phyloP scores from a whole-genome alignment of 1,140 invertebrate species.

The Zaprionus ghesquierei region DNA sequence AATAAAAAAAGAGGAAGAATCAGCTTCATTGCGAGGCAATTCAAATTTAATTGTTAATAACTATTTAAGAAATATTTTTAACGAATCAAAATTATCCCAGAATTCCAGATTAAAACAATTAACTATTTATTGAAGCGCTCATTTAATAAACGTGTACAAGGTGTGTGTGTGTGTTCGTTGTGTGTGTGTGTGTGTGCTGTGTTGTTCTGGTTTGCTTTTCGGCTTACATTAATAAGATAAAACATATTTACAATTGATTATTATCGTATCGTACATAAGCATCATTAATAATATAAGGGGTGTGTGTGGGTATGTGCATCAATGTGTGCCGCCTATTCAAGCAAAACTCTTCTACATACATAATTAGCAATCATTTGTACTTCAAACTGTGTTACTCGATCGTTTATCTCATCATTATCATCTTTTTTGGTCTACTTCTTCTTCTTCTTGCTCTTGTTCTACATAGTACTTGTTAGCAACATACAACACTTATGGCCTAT shows the following conservation, averaged over 20 bases:
- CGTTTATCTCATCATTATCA: not conserved
- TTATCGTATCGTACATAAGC: slow-evolving; percentile 60
- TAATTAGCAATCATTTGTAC: slow-evolving; percentile 72
- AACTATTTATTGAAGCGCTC: slow-evolving; percentile 50
- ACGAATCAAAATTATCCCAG: too few species aligned
- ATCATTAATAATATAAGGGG: slow-evolving; percentile 41
- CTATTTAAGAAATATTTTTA: too few species aligned
- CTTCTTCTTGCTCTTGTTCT: too few species aligned
- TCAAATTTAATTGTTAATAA: slow-evolving; percentile 1
- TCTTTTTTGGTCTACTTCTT: not conserved
- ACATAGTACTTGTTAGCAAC: slow-evolving; percentile 44
- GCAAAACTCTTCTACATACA: slow-evolving; percentile 56
- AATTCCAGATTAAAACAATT: not conserved
- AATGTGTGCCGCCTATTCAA: slow-evolving; percentile 52
- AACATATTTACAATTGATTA: slow-evolving; percentile 77
- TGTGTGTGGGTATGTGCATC: slow-evolving; percentile 32
- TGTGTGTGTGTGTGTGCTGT: slow-evolving; percentile 29
- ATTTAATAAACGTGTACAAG: slow-evolving; percentile 36
- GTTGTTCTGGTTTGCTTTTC: slow-evolving; percentile 40
- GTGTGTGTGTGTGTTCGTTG: not conserved
- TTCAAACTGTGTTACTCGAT: slow-evolving; percentile 37
- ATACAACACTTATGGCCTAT: slow-evolving; percentile 73
- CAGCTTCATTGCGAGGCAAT: not conserved
- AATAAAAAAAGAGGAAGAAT: not conserved
- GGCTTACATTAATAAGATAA: slow-evolving; percentile 51